A percentile compares a stretch with the other conserved stretches of the same genome.
phyloP scores from a whole-genome alignment of 2,888 invertebrate species.

The Dione vanillae region DNA sequence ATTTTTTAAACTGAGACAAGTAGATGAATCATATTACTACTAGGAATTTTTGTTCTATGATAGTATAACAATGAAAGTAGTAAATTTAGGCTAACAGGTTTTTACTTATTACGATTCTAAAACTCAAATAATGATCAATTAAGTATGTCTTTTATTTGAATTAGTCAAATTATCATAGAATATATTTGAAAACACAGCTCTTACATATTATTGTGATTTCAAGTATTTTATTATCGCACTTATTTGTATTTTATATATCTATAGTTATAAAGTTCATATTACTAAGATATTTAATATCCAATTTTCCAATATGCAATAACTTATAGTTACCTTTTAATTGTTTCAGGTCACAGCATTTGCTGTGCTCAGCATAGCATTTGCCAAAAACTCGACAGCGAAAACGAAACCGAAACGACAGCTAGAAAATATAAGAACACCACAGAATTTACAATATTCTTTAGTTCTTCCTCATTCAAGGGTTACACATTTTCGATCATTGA shows the following conservation, averaged over 20 bases:
- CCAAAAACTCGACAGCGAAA: conserved; percentile 77
- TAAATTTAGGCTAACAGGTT: too few relatives aligned
- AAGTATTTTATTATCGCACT: too few relatives aligned
- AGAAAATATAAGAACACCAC: conserved; percentile 82
- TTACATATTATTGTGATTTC: too few relatives aligned
- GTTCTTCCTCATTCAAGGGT: conserved; percentile 84
- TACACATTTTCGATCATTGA: conserved; percentile 78
- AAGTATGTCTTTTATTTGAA: too few relatives aligned
- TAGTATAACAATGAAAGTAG: too few relatives aligned
- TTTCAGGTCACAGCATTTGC: conserved; percentile 85
- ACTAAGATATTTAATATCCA: neutral
- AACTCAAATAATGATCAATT: too few relatives aligned
- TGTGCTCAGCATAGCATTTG: conserved; percentile 80
- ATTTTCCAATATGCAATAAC: neutral
- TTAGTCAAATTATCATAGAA: too few relatives aligned
- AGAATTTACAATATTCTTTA: conserved; percentile 85
- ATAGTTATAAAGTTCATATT: neutral
- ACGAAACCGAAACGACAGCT: conserved; percentile 81
- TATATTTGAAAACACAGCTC: too few relatives aligned
- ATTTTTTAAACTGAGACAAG: neutral
- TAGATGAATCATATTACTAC: conserved; percentile 1
- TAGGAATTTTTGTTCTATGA: neutral
- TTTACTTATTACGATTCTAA: too few relatives aligned
- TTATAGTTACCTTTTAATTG: conserved; percentile 53
- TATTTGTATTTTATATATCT: too few relatives aligned